A percentile compares a stretch with the other conserved stretches of the same genome.
These are phyloP conservation scores for Jaculus jaculus DNA, from an alignment of 2,113 vertebrate species.

Conservation along the genomic window DNA sequence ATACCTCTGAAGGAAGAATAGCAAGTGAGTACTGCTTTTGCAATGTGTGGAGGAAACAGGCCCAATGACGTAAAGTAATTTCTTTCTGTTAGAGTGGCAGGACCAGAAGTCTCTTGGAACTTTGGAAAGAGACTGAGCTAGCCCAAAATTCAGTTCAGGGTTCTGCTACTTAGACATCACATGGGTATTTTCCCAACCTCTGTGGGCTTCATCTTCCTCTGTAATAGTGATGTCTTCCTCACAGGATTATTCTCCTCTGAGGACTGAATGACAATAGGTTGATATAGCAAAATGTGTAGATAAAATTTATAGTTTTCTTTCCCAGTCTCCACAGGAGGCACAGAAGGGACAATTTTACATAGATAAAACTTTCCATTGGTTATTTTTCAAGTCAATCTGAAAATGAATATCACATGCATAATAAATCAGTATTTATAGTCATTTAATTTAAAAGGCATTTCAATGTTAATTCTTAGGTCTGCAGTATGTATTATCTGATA, in stretches of 20 bases:
- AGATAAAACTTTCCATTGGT: not conserved
- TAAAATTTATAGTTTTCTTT: conserved; percentile 38
- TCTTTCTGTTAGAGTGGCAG: not conserved
- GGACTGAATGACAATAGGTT: not conserved
- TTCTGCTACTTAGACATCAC: not conserved
- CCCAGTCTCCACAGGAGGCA: conserved; percentile 5
- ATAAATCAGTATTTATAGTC: conserved; percentile 55
- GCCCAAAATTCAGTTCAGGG: not conserved
- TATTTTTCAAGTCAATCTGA: conserved; percentile 1
- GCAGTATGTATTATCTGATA: not conserved
- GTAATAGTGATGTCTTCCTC: not conserved
- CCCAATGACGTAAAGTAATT: not conserved
- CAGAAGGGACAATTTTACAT: conserved; percentile 13
- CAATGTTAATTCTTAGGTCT: conserved; percentile 39
- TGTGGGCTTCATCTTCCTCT: not conserved
- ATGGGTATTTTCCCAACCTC: not conserved
- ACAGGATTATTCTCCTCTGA: not conserved
- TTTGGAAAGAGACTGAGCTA: conserved; percentile 9
- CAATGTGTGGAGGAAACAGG: not conserved
- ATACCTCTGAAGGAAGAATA: not conserved
- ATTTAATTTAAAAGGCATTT: conserved; percentile 52
- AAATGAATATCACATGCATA: conserved; percentile 51
- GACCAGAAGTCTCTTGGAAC: not conserved
- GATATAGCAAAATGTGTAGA: not conserved
- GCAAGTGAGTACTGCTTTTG: not conserved